Base-by-base conservation (phyloP, 2,888 invertebrate species). In the Mesoligia furuncula region DNA sequence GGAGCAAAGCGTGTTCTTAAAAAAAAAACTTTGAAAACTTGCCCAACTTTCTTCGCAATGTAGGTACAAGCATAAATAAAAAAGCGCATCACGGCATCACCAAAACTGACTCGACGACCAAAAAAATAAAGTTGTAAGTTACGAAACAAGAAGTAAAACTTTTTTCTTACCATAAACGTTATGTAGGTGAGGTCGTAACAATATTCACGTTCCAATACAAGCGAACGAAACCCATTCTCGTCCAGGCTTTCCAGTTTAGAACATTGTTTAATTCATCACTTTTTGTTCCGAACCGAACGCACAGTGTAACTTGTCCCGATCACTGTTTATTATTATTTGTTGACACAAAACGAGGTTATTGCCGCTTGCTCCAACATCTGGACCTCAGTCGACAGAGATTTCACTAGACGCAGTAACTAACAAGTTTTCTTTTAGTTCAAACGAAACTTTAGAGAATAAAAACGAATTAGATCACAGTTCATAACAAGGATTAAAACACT, bases 141-240 rank as follows among this genome's bases (percentile, higher is more conserved):
- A 95, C 95, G 95, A 95, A 94, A 95, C 93, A 92, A 93, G 91
- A 95, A 94, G 93, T 91, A 95, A 95, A 95, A 95, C 93, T 95
- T 94, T 94, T 94, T 92, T 91, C 96, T 96, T 96, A 96, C 96
- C 96, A 94, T 96, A 96, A 94, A 96, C 86, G 96, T 90, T 93
- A 96, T 93, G 95, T 96, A 94, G 96, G 95, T 96, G 96, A 96
- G 93, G 92, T 92, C 90, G 91, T 90, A 91, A 93, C 91, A 90
- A 93, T 92, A 94, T 92, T 94, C 93, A 93, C 90, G 93, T 93
- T 93, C 91, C 91, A 90, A 90, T 89, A 90, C 84, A 87, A 90
- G 87, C 91, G 90, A 92, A 92, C 92, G 92, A 93, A 89, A 92
- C 92, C 95, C 96, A 95, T 96, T 95, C 94, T 96, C 91, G 90